phyloP scores from a whole-genome alignment of 2,888 invertebrate species.

The Ochropleura plecta region DNA sequence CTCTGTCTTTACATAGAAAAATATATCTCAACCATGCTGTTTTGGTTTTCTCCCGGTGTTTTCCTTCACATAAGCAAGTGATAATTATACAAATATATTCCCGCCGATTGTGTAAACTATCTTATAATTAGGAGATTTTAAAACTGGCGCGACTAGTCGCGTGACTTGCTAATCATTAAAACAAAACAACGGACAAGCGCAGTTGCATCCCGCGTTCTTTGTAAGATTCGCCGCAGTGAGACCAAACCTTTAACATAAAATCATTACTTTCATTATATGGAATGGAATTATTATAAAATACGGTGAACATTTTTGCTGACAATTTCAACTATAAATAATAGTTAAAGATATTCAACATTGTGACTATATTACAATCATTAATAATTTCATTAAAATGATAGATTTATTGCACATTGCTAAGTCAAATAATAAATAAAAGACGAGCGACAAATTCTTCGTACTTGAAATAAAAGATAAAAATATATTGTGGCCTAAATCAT shows the following conservation, averaged over 20 bases:
- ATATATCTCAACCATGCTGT: no score
- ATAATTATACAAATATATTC: no score
- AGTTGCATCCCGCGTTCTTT: background rate
- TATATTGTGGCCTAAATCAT: conserved; percentile 11
- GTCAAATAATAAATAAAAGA: conserved; percentile 11
- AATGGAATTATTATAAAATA: conserved; percentile 29
- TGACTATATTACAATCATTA: background rate
- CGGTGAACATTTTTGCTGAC: conserved; percentile 13
- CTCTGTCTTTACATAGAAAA: no score
- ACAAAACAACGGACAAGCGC: background rate
- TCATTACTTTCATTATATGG: conserved; percentile 7
- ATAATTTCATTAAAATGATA: background rate
- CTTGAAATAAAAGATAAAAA: conserved; percentile 18
- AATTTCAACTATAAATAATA: background rate
- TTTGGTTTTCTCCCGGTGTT: no score
- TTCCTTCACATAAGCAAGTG: no score
- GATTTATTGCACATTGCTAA: conserved; percentile 25
- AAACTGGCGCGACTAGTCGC: background rate
- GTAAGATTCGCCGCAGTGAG: background rate
- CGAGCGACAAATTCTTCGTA: conserved; percentile 17
- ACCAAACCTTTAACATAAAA: background rate
- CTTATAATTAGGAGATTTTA: background rate
- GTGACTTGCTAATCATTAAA: background rate
- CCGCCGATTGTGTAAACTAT: background rate
- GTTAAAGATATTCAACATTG: background rate